Base-by-base conservation (phyloP, 2,888 invertebrate species). In the Frankliniella fusca region DNA sequence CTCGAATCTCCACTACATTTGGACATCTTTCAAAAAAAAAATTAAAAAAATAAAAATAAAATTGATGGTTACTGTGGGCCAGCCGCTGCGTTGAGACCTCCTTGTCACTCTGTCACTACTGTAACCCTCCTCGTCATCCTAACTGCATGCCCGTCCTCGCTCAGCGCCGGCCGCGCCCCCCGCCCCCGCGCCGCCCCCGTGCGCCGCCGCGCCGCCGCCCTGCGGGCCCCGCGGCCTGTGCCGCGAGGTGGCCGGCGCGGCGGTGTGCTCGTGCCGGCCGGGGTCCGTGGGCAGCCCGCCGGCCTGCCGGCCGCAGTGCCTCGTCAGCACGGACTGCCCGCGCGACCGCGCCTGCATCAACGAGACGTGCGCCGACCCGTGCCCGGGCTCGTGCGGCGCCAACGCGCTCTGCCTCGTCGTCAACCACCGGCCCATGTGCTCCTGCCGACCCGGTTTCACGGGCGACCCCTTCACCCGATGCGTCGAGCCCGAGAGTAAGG, bases 361-460 rank as follows among this genome's bases (percentile, higher is more conserved):
- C 82, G 90, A 91, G 84, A 91, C 91, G 84, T 93, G 93, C 86
- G 87, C 87, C 65, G 91, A 92, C 87, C 92, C 92, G 65, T 92
- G 92, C 83, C 88, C 88, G 3, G 90, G 90, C 81, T 88, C 90
- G 11, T 92, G 91, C 85, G 91, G 91, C 1, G 85, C 89, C 8
- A 88, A 89, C 83, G 90, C 91, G 9, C 87, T 90, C 48, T 92
- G 91, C 84, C 90, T 90, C 85, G 90, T 91, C 0, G 88, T 89
- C 82, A 90, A 90, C 85, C 92, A 92, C 85, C 90, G 90, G 84
- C 91, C 92, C 0, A 90, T 92, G 79, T 93, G 93, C 85, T 91
- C 91, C 84, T 93, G 93, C 86, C 90, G 91, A 27, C 87, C 89
- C 3, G 89, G 90, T 15, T 91, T 88, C 83, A 88, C 88, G 48